These are phyloP conservation scores for Nomada hirtipes DNA, from an alignment of 2,888 invertebrate species.

Conservation along the genomic window DNA sequence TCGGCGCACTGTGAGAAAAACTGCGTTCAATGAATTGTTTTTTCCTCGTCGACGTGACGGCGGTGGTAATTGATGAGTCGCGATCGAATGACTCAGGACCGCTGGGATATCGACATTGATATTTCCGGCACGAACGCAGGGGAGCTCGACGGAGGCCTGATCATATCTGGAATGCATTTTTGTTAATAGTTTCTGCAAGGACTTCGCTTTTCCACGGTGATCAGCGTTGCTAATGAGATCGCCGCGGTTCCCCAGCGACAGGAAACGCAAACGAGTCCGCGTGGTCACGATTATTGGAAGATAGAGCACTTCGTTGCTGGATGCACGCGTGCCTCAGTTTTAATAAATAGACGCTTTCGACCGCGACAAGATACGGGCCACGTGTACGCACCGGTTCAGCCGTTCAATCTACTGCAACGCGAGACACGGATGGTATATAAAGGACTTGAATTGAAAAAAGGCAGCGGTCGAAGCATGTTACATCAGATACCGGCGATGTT, in stretches of 20 bases:
- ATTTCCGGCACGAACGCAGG: conserved; percentile 58
- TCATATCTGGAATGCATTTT: conserved; percentile 30
- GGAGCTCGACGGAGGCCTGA: background rate
- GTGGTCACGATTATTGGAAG: conserved; percentile 20
- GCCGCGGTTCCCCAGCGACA: conserved; percentile 16
- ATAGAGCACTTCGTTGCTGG: conserved; percentile 8
- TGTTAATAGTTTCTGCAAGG: conserved; percentile 27
- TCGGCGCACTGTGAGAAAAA: conserved; percentile 21
- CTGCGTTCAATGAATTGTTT: conserved; percentile 28
- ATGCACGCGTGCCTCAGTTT: conserved; percentile 9
- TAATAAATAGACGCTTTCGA: conserved; percentile 22
- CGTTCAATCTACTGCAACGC: background rate
- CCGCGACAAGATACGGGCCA: conserved; percentile 17
- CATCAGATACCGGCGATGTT: conserved; percentile 1
- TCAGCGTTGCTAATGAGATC: conserved; percentile 38
- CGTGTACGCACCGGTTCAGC: background rate
- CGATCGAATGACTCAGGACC: conserved; percentile 56
- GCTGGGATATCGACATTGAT: conserved; percentile 45
- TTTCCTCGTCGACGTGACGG: conserved; percentile 7
- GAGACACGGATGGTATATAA: background rate
- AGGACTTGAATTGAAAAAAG: conserved; percentile 3
- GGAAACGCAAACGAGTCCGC: conserved; percentile 10
- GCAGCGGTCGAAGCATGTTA: conserved; percentile 7
- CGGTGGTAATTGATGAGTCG: conserved; percentile 17
- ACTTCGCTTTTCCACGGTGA: conserved; percentile 23